These are phyloP conservation scores for Amblyornis subalaris DNA, from an alignment of 2,113 vertebrate genomes.

Conservation along the genomic window DNA sequence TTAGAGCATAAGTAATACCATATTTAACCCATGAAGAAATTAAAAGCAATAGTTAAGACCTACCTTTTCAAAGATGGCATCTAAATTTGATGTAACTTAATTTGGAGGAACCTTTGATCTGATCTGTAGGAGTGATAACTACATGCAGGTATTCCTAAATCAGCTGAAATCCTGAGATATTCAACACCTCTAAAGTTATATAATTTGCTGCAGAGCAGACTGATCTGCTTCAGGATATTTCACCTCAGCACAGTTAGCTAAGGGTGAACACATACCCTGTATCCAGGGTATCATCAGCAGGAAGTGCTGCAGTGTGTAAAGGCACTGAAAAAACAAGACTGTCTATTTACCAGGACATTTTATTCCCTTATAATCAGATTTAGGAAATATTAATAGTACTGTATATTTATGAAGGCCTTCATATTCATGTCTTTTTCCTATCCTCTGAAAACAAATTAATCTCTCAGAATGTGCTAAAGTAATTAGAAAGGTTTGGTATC, in stretches of 20 bases:
- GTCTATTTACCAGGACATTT: not conserved
- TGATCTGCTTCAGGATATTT: not conserved
- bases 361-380: not conserved
- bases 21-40: not conserved
- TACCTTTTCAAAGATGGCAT: not conserved
- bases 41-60: not conserved
- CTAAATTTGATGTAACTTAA: not conserved
- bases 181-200: not conserved
- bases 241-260: not conserved
- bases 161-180: not conserved
- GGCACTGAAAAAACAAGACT: not conserved
- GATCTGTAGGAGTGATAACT: not conserved
- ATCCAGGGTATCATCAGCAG: not conserved
- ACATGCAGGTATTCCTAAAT: not conserved
- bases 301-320: not conserved
- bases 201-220: conserved; percentile 6
- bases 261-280: not conserved
- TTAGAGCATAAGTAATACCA: not conserved
- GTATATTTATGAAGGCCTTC: not conserved
- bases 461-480: not conserved
- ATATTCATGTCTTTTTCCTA: not conserved
- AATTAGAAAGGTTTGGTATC: not conserved
- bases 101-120: not conserved
- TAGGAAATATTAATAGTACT: not conserved
- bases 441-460: not conserved